Evolutionary conservation across 2,888 invertebrate genomes (phyloP).

Genomic region (Tuta absoluta): DNA sequence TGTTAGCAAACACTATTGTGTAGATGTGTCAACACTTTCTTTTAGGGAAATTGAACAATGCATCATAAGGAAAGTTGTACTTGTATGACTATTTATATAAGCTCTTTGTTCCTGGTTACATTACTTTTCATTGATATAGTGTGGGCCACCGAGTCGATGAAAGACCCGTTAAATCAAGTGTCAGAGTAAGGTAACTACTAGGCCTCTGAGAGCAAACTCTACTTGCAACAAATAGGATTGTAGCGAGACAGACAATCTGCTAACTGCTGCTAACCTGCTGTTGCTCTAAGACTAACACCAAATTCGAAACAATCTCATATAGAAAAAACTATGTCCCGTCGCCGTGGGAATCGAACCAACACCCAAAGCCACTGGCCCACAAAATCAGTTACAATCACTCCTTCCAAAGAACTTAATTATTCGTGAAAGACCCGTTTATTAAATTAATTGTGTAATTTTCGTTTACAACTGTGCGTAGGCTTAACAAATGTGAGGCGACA

Average conservation of each 20-base stretch:
- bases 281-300: no score
- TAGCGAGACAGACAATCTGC: no score
- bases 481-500: constrained; percentile 45
- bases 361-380: no score
- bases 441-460: constrained; percentile 50
- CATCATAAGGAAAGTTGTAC: constrained; percentile 37
- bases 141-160: no score
- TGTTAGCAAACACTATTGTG: constrained; percentile 23
- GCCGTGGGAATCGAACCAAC: no score
- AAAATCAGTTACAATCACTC: neutral
- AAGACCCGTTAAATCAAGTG: no score
- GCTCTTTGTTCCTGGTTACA: constrained; percentile 4
- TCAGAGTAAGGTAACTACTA: no score
- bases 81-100: constrained; percentile 33
- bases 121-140: neutral
- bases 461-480: constrained; percentile 46
- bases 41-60: constrained; percentile 46
- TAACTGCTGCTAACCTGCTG: no score
- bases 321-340: no score
- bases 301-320: no score
- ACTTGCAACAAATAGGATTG: no score
- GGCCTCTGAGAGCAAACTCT: no score
- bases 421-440: constrained; percentile 39
- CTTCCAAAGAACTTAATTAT: constrained; percentile 17
- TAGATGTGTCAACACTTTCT: constrained; percentile 42